phyloP scores from a whole-genome alignment of 2,113 vertebrate species.

The Pelecanoides urinatrix region DNA sequence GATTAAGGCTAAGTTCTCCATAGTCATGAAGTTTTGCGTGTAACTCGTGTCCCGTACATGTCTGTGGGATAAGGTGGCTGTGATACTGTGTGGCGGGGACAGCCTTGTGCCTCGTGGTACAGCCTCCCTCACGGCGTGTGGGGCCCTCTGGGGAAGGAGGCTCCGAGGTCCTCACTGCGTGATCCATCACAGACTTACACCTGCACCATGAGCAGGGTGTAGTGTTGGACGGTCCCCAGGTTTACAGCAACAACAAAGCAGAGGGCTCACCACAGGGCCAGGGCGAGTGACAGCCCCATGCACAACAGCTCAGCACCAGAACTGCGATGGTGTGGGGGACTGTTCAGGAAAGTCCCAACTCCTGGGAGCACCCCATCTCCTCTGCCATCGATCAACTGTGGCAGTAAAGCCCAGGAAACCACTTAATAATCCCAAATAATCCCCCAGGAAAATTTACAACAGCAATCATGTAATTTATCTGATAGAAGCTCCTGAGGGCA shows the following conservation, averaged over 20 bases:
- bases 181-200: not conserved
- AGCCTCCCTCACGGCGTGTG: fast-evolving
- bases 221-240: not conserved
- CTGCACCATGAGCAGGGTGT: fast-evolving
- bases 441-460: not conserved
- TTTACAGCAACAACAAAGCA: not conserved
- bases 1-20: not conserved
- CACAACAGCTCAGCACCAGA: not conserved
- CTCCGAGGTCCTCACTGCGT: not conserved
- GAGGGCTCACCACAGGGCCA: not conserved
- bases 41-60: fast-evolving
- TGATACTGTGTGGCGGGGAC: not conserved
- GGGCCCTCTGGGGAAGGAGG: not conserved
- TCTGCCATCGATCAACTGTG: not conserved
- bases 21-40: not conserved
- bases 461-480: not conserved
- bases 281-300: fast-evolving
- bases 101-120: not conserved
- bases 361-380: not conserved
- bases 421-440: not conserved
- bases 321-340: fast-evolving
- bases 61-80: not conserved
- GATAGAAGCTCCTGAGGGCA: not conserved
- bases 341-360: not conserved
- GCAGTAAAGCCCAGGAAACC: not conserved